Conservation (phyloP, 2,888 invertebrate genomes). For the Eupithecia insigniata region DNA sequence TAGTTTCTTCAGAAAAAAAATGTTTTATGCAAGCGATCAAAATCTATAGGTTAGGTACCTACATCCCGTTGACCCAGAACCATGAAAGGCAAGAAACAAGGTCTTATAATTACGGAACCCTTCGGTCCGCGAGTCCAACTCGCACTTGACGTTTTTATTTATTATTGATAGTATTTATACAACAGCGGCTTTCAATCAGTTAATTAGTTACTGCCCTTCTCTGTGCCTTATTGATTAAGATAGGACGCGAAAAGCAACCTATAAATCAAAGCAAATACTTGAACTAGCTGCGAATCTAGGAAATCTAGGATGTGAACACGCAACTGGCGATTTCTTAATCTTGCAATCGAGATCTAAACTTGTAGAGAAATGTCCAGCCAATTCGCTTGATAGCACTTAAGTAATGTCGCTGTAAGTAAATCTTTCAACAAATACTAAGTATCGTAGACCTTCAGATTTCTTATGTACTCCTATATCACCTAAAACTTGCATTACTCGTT, state of each 20-base stretch:
- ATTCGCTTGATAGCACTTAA: constrained; percentile 1
- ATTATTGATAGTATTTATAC: too few species aligned
- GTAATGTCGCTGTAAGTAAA: too few species aligned
- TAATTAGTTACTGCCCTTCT: not conserved
- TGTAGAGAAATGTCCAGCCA: constrained; percentile 3
- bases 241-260: not conserved
- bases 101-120: too few species aligned
- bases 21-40: too few species aligned
- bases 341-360: constrained; percentile 2
- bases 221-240: not conserved
- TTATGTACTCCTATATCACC: not conserved
- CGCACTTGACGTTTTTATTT: too few species aligned
- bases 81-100: too few species aligned
- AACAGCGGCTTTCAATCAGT: not conserved
- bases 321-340: constrained; percentile 23
- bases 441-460: not conserved
- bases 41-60: too few species aligned
- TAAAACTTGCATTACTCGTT: not conserved
- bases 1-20: too few species aligned
- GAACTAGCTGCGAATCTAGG: constrained; percentile 1
- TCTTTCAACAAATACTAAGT: not conserved
- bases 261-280: constrained; percentile 1
- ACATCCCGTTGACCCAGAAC: too few species aligned
- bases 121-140: too few species aligned
- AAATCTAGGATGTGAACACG: constrained; percentile 10